Percentiles rank a stretch among this genome's conserved stretches.
phyloP scores from a whole-genome alignment of 2,113 vertebrate genomes.

The Alces alces region DNA sequence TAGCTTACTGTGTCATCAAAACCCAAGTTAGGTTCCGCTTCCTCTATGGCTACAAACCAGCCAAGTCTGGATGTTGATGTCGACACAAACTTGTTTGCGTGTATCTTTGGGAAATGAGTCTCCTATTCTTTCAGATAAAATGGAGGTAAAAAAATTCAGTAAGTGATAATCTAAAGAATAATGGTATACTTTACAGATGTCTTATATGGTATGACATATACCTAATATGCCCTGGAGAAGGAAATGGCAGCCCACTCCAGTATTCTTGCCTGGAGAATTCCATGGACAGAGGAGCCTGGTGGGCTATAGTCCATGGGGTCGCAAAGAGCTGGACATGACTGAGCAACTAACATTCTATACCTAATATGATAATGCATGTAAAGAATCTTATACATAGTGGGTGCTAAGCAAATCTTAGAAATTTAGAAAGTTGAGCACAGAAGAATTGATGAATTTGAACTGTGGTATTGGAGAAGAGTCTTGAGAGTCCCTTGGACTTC shows the following conservation, averaged over 20 bases:
- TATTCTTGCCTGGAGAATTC: neutral
- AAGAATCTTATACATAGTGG: accelerated
- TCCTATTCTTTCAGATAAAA: neutral
- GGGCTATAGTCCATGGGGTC: neutral
- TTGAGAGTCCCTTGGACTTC: neutral
- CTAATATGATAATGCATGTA: neutral
- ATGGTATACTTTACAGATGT: neutral
- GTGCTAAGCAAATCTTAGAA: neutral
- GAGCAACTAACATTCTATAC: neutral
- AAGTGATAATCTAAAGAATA: neutral
- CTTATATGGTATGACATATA: neutral
- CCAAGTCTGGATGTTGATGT: accelerated
- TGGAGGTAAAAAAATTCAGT: neutral
- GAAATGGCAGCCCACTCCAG: neutral
- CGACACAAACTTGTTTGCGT: too few relatives aligned
- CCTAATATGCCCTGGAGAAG: neutral
- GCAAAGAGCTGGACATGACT: neutral
- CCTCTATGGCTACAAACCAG: neutral
- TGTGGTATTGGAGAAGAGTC: neutral
- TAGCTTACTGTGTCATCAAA: neutral
- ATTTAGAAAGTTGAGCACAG: neutral
- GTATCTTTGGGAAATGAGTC: neutral
- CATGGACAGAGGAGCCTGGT: neutral
- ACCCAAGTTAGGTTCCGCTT: accelerated
- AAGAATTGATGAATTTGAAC: neutral